A percentile compares a stretch with the other conserved stretches of the same genome.
These are phyloP conservation scores for Rutpela maculata DNA, from an alignment of 2,888 invertebrate species.

Conservation along the genomic window DNA sequence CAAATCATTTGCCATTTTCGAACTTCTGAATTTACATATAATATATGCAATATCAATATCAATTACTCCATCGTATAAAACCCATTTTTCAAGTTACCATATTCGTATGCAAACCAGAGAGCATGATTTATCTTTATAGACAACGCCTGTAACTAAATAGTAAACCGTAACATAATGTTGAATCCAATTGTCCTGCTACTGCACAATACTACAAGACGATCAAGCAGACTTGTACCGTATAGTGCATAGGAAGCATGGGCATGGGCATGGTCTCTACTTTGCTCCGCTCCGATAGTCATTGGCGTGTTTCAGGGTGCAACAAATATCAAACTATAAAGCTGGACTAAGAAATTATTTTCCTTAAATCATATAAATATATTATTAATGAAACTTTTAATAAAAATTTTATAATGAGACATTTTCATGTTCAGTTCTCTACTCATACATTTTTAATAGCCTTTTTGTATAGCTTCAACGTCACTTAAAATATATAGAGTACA, in stretches of 20 bases:
- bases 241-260: conserved; percentile 16
- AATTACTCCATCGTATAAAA: conserved; percentile 47
- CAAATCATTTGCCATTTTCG: neutral
- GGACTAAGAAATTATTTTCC: too few species aligned
- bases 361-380: too few species aligned
- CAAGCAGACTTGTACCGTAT: conserved; percentile 22
- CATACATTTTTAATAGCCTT: too few species aligned
- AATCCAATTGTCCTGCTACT: conserved; percentile 55
- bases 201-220: conserved; percentile 40
- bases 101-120: conserved; percentile 45
- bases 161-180: conserved; percentile 55
- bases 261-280: neutral
- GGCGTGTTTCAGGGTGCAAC: neutral
- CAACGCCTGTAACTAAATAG: conserved; percentile 52
- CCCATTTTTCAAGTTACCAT: conserved; percentile 51
- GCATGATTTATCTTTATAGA: conserved; percentile 52
- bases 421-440: too few species aligned
- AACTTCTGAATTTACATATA: neutral
- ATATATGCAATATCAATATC: conserved; percentile 40
- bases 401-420: too few species aligned
- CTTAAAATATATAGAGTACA: too few species aligned
- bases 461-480: too few species aligned
- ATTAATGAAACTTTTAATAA: too few species aligned
- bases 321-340: neutral
- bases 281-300: conserved; percentile 2